These are phyloP conservation scores for Drosophila eugracilis DNA, from an alignment of 1,140 invertebrate species.

Conservation along the genomic window DNA sequence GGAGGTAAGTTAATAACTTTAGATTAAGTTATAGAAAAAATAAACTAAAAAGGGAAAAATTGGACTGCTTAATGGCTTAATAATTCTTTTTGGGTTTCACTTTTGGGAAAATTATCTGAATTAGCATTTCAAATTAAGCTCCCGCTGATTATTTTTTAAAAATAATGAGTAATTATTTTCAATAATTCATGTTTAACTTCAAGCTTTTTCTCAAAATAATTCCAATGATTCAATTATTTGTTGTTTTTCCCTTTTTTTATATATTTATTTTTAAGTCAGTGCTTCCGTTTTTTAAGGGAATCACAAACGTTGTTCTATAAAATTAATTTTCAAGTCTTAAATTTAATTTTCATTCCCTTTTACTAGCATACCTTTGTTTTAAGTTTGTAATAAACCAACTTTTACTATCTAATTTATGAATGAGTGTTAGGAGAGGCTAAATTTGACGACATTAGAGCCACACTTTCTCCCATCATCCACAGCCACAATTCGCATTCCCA, in stretches of 20 bases:
- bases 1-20: not conserved
- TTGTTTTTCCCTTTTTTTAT: not conserved
- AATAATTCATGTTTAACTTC: too few species aligned
- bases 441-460: constrained; percentile 1
- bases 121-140: constrained; percentile 6
- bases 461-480: constrained; percentile 53
- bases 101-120: constrained; percentile 8
- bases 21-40: constrained; percentile 10
- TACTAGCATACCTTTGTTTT: not conserved
- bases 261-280: not conserved
- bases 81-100: constrained; percentile 16
- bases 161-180: too few species aligned
- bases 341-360: too few species aligned
- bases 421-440: not conserved
- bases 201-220: too few species aligned
- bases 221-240: not conserved
- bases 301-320: not conserved
- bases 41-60: constrained; percentile 2
- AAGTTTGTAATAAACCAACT: constrained; percentile 1
- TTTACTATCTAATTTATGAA: constrained; percentile 3
- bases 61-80: constrained; percentile 11
- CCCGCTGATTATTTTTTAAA: not conserved
- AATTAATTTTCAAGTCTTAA: not conserved
- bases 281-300: too few species aligned
- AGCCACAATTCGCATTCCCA: constrained; percentile 15